Percentiles rank a stretch among this genome's conserved stretches.
These are phyloP conservation scores for Agelas oroides DNA, from an alignment of 37 sponge, comb jelly and placozoan species.

Conservation along the genomic window DNA sequence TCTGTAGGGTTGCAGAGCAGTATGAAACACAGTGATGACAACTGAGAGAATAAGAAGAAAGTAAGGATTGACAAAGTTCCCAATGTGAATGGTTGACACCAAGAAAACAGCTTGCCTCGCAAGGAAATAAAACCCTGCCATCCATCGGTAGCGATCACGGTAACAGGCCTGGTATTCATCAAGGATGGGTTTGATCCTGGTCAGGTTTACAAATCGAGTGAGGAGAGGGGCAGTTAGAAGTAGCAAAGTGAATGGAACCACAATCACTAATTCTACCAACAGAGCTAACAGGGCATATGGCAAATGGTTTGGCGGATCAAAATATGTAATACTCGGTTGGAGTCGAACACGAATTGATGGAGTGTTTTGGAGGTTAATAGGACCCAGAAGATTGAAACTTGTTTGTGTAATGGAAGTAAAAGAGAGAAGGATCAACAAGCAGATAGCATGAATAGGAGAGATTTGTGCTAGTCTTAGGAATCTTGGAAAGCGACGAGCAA, in stretches of 20 bases:
- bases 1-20: slow-evolving; percentile 25
- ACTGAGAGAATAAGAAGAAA: slow-evolving; percentile 24
- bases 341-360: not conserved
- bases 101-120: slow-evolving; percentile 25
- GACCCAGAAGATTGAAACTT: slow-evolving; percentile 2
- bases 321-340: slow-evolving; percentile 1
- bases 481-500: not conserved
- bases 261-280: slow-evolving; percentile 4
- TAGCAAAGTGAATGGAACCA: not conserved
- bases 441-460: not conserved
- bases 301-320: not conserved
- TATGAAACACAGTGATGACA: slow-evolving; percentile 8
- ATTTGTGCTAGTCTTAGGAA: not conserved
- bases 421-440: not conserved
- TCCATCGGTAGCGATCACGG: not conserved
- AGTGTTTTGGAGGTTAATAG: not conserved
- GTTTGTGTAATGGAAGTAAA: slow-evolving; percentile 21
- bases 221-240: slow-evolving; percentile 4
- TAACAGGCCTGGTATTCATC: slow-evolving; percentile 44
- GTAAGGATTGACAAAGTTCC: not conserved
- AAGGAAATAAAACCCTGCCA: slow-evolving; percentile 22
- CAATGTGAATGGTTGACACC: slow-evolving; percentile 4
- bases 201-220: not conserved
- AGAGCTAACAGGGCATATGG: slow-evolving; percentile 13
- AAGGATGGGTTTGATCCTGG: not conserved